These are phyloP conservation scores for Caenorhabditis inopinata DNA, from an alignment of 1,140 invertebrate genomes.

Conservation along the genomic window DNA sequence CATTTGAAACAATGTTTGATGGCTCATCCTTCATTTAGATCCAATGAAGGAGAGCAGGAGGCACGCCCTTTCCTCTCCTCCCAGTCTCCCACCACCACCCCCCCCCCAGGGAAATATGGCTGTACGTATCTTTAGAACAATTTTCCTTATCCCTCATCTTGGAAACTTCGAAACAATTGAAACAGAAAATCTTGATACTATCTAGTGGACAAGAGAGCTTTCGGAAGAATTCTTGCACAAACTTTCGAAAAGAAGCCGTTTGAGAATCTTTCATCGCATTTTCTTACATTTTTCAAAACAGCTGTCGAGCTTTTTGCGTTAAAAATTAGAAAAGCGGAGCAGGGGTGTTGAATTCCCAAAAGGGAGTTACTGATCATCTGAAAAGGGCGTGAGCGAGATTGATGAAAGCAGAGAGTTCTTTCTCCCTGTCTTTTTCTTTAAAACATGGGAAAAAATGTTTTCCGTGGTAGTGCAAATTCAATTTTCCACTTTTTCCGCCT, in stretches of 20 bases:
- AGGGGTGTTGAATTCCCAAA: constrained; percentile 1
- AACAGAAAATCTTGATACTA: neutral
- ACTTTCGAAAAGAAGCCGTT: neutral
- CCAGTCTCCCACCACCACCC: neutral
- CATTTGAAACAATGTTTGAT: constrained; percentile 28
- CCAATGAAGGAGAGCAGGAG: neutral
- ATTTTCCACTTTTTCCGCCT: neutral
- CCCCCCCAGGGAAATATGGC: neutral
- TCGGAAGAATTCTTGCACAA: neutral
- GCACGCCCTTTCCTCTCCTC: too few relatives aligned
- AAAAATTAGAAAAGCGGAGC: neutral
- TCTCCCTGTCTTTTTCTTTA: too few relatives aligned
- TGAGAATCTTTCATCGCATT: neutral
- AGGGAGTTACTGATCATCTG: constrained; percentile 26
- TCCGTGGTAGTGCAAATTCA: neutral
- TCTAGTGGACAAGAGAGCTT: too few relatives aligned
- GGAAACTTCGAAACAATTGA: neutral
- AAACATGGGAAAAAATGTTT: neutral
- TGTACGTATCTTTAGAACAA: too few relatives aligned
- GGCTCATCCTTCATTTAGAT: constrained; percentile 32
- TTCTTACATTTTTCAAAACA: neutral
- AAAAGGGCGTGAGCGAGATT: too few relatives aligned
- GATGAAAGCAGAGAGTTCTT: too few relatives aligned
- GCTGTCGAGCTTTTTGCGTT: too few relatives aligned
- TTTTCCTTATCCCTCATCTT: too few relatives aligned